phyloP scores from a whole-genome alignment of 2,888 invertebrate species.

The Cheilosia soror region DNA sequence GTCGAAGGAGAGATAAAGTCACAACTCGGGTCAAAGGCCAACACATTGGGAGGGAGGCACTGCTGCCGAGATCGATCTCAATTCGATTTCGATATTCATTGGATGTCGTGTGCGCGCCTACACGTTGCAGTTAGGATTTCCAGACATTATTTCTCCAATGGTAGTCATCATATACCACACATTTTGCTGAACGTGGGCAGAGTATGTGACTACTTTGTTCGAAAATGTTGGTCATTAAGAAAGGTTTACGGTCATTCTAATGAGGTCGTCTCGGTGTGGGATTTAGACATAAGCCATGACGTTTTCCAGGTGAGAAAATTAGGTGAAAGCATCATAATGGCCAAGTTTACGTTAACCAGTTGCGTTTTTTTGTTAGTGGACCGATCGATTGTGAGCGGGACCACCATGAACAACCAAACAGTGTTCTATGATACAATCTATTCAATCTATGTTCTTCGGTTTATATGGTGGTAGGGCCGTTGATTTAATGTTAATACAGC shows the following conservation, averaged over 20 bases:
- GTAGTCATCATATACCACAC: neutral
- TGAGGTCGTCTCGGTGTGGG: slow-evolving; percentile 57
- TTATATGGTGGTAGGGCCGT: slow-evolving; percentile 2
- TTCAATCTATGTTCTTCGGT: slow-evolving; percentile 9
- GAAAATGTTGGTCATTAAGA: slow-evolving; percentile 47
- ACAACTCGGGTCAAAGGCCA: slow-evolving; percentile 66
- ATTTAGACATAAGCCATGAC: slow-evolving; percentile 59
- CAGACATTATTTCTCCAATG: slow-evolving; percentile 7
- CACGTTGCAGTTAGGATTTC: slow-evolving; percentile 61
- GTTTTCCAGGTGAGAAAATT: slow-evolving; percentile 47
- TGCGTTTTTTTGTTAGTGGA: slow-evolving; percentile 14
- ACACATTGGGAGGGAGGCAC: slow-evolving; percentile 54
- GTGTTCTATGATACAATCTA: neutral
- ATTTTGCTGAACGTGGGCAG: slow-evolving; percentile 40
- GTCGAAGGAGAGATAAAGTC: slow-evolving; percentile 15
- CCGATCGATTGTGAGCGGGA: slow-evolving; percentile 33
- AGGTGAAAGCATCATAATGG: slow-evolving; percentile 46
- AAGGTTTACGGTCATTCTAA: slow-evolving; percentile 51
- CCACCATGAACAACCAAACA: slow-evolving; percentile 34
- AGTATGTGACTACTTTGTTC: slow-evolving; percentile 34
- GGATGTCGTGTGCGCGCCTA: slow-evolving; percentile 51
- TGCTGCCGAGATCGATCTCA: slow-evolving; percentile 61
- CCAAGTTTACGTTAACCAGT: slow-evolving; percentile 2
- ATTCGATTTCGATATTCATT: slow-evolving; percentile 55
- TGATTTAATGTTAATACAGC: neutral